Evolutionary conservation across 2,888 invertebrate species (phyloP), one percentile per base, ranked within the genome.

Genomic region (Hybos culiciformis): DNA sequence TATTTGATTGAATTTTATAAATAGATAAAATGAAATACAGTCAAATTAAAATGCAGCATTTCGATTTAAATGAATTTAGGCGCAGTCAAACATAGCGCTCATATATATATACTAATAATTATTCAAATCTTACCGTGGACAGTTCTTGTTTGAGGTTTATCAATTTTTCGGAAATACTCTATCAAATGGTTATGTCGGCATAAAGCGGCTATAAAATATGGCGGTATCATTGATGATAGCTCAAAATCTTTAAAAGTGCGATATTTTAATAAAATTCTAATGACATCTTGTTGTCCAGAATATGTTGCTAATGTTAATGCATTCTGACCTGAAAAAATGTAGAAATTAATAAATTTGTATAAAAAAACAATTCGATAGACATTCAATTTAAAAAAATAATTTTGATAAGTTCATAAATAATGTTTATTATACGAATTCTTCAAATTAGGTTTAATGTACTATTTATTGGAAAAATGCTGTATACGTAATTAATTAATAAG

Each of bases 231-330:
- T 2, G 65, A 62, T 1, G 62, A 60, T 17, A 56, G 41, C 42
- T 59, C 60, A 17, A 66, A 65, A 46, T 66, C 65, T 4, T 54
- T 37, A 37, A 62, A 65, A 1, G 56, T 45, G 7, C 66, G 56
- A 21, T 50, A 44, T 8, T 51, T 48, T 29, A 65, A 32, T 12
- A 66, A 48, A 33, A 59, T 55, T 24, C 48, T 33, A 12, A 61
- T 56, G 24, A 58, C 19, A 4, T 50, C 50, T 7, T 51, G 42
- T 45, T 55, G 48, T 0, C 63, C 63, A 14, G 54, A 50, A 48
- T 56, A 56, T 12, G 59, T 54, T 7, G 66, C 66, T 23, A 64
- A 41, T 0, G 65, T 63, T 17, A 65, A 46, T 2, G 65, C 63
- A 46, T 65, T 65, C 50, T 66, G 65, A 2, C 65, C 59, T 60